Evolutionary conservation across 1,140 invertebrate genomes (phyloP).

Genomic region (Tetraneura akinire): DNA sequence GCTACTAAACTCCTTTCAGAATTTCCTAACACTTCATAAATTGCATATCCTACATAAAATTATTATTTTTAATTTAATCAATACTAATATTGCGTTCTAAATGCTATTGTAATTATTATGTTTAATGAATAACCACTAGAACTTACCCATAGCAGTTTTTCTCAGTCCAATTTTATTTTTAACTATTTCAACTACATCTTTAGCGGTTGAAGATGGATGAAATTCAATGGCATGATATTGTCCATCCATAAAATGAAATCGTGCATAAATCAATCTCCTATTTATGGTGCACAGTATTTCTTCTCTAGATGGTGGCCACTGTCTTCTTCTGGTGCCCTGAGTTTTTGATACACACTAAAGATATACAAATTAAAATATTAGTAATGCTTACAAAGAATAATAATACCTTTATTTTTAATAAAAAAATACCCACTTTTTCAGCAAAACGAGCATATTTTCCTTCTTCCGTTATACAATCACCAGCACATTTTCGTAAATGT

Average conservation of each 20-base stretch:
- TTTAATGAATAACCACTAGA: too few relatives aligned
- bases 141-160: conserved; percentile 72
- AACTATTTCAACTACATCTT: conserved; percentile 86
- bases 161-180: conserved; percentile 88
- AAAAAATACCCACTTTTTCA: conserved; percentile 71
- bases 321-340: conserved; percentile 79
- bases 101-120: too few relatives aligned
- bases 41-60: conserved; percentile 61
- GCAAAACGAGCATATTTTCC: conserved; percentile 93
- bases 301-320: conserved; percentile 89
- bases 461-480: conserved; percentile 88
- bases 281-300: conserved; percentile 93
- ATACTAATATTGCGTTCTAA: too few relatives aligned
- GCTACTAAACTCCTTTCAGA: conserved; percentile 80
- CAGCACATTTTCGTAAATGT: conserved; percentile 84
- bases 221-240: conserved; percentile 94
- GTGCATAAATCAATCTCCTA: conserved; percentile 83
- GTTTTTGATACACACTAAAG: conserved; percentile 75
- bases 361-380: too few relatives aligned
- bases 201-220: conserved; percentile 89
- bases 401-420: too few relatives aligned
- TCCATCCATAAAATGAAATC: conserved; percentile 91
- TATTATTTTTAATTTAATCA: not conserved
- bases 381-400: too few relatives aligned
- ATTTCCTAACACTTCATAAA: conserved; percentile 71